These are phyloP conservation scores for Trissolcus brochymenae DNA, from an alignment of 2,888 invertebrate genomes.

Conservation along the genomic window DNA sequence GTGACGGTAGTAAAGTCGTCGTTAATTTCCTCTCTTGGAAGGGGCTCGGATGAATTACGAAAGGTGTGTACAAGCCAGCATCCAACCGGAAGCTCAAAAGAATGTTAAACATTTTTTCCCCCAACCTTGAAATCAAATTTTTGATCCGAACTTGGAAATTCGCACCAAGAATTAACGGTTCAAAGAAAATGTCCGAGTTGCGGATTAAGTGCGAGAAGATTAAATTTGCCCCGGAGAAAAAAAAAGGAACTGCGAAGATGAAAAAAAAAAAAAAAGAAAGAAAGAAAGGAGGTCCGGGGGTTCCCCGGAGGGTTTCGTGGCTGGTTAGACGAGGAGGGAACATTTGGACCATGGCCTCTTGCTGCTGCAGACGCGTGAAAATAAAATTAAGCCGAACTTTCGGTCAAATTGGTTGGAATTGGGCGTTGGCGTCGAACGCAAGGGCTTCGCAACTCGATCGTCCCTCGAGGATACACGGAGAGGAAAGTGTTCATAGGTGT, in stretches of 20 bases:
- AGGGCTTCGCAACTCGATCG: slow-evolving; percentile 59
- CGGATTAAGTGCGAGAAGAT: slow-evolving; percentile 61
- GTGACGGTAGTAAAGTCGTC: slow-evolving; percentile 50
- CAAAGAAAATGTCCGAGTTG: slow-evolving; percentile 32
- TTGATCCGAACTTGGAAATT: not conserved
- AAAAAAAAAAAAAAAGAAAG: too few species aligned
- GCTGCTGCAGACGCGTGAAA: slow-evolving; percentile 77
- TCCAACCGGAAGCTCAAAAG: slow-evolving; percentile 10
- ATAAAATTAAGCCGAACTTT: slow-evolving; percentile 79
- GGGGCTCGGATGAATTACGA: slow-evolving; percentile 51
- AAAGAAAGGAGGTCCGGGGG: slow-evolving; percentile 37
- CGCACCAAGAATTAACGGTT: slow-evolving; percentile 11
- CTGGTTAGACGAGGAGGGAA: slow-evolving; percentile 49
- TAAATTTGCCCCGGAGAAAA: slow-evolving; percentile 67
- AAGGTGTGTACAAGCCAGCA: slow-evolving; percentile 34
- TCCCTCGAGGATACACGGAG: slow-evolving; percentile 62
- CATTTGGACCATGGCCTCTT: slow-evolving; percentile 53
- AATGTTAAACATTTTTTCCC: too few species aligned
- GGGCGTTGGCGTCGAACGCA: slow-evolving; percentile 73
- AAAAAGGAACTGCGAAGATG: slow-evolving; percentile 59
- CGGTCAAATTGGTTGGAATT: slow-evolving; percentile 81
- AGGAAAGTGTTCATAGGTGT: slow-evolving; percentile 55
- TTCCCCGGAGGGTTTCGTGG: slow-evolving; percentile 59
- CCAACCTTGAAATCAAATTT: not conserved
- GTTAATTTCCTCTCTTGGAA: slow-evolving; percentile 47